Base-by-base conservation (phyloP, 2,113 vertebrate genomes). In the Lipophrys pholis region DNA sequence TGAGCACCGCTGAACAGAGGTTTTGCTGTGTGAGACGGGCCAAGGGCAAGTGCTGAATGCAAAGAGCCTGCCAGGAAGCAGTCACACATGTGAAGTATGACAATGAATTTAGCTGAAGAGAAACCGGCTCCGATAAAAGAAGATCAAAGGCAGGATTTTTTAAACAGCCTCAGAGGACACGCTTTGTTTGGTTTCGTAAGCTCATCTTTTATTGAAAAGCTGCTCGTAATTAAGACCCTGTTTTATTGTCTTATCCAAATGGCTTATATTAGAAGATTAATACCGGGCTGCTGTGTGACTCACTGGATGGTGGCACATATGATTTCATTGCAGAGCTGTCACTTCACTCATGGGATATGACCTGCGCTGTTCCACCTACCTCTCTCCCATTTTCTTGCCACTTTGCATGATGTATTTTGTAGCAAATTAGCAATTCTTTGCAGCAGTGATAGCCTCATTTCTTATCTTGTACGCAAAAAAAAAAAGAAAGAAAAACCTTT, bases 181-280 rank as follows among this genome's bases (percentile, higher is more conserved):
- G 77, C 80, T 89, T 88, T 89, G 87, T 87, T 90, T 84, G 68
- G 78, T 60, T 81, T 73, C 69, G 73, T 85, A 79, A 87, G 80
- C 81, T 90, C 76, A 82, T 90, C 69, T 82, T 82, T 89, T 84
- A 87, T 86, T 90, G 76, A 89, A 90, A 86, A 82, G 75, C 65
- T 83, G 83, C 63, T 83, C 56, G 15, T 87, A 81, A 90, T 87
- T 86, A 90, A 62, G 64, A 73, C 55, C 42, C 14, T 50, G 71
- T 77, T 79, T 87, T 82, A 89, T 76, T 83, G 87, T 87, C 69
- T 82, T 84, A 75, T 82, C 76, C 58, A 77, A 75, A 84, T 8
- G 48, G 74, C 69, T 87, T 67, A 52, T 85, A 79, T 55, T 53
- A 64, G 57, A 41, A 70, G 83, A 84, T 88, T 84, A 82, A 84